These are phyloP conservation scores for Atrichornis clamosus DNA, from an alignment of 2,113 vertebrate species.

Conservation along the genomic window DNA sequence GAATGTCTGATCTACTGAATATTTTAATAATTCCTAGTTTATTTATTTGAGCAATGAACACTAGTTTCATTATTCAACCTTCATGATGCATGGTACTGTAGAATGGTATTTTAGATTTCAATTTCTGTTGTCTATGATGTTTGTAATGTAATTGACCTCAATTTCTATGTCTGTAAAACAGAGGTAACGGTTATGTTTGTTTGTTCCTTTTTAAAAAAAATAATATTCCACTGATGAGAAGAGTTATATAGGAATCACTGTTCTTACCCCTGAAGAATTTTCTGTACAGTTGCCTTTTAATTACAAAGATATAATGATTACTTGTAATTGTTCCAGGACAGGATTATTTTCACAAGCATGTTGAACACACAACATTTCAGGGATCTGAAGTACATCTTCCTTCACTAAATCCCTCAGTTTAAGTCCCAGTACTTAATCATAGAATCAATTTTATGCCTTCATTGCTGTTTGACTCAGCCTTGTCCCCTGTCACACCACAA, in stretches of 20 bases:
- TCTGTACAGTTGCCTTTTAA: neutral
- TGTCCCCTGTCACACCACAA: neutral
- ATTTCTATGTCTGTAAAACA: neutral
- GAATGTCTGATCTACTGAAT: neutral
- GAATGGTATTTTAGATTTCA: neutral
- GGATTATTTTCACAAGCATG: neutral
- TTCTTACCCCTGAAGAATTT: neutral
- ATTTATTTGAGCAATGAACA: neutral
- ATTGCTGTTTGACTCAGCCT: neutral
- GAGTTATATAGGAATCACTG: neutral
- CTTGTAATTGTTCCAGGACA: neutral
- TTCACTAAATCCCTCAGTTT: neutral
- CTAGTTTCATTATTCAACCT: neutral
- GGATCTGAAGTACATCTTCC: neutral
- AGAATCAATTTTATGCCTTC: neutral
- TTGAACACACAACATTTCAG: neutral
- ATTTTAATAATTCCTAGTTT: neutral
- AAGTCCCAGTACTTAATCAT: neutral
- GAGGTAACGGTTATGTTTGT: neutral
- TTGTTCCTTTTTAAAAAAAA: neutral
- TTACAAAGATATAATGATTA: neutral
- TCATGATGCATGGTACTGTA: neutral
- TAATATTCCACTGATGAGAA: neutral
- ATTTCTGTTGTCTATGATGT: neutral
- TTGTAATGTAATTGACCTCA: neutral